Evolutionary conservation across 2,888 invertebrate species (phyloP).

Genomic region (Luperina nickerlii): DNA sequence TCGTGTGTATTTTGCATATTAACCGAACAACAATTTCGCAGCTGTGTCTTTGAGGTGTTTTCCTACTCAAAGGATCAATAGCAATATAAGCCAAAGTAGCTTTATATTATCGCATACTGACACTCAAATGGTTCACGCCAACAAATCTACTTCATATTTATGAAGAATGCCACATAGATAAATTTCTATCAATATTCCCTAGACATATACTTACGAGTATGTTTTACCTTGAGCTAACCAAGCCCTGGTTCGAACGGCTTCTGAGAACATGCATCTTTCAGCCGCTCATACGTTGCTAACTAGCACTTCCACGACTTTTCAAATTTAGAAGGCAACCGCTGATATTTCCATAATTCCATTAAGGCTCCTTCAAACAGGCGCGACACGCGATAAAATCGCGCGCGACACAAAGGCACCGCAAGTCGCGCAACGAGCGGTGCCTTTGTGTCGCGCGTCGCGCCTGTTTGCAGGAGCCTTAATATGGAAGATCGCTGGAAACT

Average conservation of each 20-base stretch:
- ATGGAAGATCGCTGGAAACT: slow-evolving; percentile 6
- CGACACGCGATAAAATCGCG: too few relatives aligned
- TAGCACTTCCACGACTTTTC: slow-evolving; percentile 21
- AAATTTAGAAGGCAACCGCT: neutral
- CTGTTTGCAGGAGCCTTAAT: slow-evolving; percentile 4
- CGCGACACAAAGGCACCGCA: too few relatives aligned
- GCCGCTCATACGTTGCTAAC: neutral
- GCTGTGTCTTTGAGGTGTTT: neutral
- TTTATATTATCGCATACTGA: neutral
- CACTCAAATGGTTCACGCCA: neutral
- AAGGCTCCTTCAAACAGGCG: too few relatives aligned
- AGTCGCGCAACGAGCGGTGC: too few relatives aligned
- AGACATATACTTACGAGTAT: neutral
- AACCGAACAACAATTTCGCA: neutral
- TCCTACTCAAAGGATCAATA: slow-evolving; percentile 4
- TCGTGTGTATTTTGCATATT: too few relatives aligned
- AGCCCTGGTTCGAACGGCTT: neutral
- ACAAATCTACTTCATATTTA: neutral
- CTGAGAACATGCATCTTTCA: neutral
- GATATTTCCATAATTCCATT: slow-evolving; percentile 36
- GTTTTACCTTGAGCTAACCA: neutral
- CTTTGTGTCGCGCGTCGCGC: too few relatives aligned
- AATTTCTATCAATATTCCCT: slow-evolving; percentile 5
- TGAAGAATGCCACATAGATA: neutral
- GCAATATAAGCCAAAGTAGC: neutral